These are phyloP conservation scores for Phalera bucephala DNA, from an alignment of 2,888 invertebrate species.

Conservation along the genomic window DNA sequence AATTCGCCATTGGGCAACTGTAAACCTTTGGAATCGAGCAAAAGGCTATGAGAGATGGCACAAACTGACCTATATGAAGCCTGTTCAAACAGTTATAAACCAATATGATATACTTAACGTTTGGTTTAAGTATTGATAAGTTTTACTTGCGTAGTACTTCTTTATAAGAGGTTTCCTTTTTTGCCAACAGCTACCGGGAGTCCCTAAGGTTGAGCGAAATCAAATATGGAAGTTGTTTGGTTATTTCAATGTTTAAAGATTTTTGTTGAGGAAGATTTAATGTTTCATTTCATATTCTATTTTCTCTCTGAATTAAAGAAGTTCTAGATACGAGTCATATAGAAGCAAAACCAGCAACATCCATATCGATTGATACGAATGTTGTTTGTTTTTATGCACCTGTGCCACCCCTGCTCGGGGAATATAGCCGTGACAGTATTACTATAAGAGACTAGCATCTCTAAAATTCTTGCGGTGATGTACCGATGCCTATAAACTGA, in stretches of 20 bases:
- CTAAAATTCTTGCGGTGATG: no score
- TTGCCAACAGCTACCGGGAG: constrained; percentile 8
- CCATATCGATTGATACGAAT: no score
- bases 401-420: no score
- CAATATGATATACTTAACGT: constrained; percentile 41
- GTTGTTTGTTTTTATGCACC: no score
- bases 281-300: no score
- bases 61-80: constrained; percentile 40
- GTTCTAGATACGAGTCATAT: no score
- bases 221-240: constrained; percentile 5
- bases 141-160: constrained; percentile 31
- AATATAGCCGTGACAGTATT: no score
- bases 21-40: constrained; percentile 38
- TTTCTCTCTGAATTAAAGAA: no score
- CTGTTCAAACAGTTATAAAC: constrained; percentile 67
- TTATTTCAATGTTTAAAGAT: not conserved
- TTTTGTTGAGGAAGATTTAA: no score
- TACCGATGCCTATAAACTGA: no score
- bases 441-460: no score
- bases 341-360: no score
- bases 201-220: constrained; percentile 11
- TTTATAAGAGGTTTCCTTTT: constrained; percentile 18
- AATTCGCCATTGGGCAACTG: constrained; percentile 18
- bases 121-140: constrained; percentile 30
- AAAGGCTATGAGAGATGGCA: constrained; percentile 33